phyloP scores from a whole-genome alignment of 2,888 invertebrate genomes.

The Lypha dubia region DNA sequence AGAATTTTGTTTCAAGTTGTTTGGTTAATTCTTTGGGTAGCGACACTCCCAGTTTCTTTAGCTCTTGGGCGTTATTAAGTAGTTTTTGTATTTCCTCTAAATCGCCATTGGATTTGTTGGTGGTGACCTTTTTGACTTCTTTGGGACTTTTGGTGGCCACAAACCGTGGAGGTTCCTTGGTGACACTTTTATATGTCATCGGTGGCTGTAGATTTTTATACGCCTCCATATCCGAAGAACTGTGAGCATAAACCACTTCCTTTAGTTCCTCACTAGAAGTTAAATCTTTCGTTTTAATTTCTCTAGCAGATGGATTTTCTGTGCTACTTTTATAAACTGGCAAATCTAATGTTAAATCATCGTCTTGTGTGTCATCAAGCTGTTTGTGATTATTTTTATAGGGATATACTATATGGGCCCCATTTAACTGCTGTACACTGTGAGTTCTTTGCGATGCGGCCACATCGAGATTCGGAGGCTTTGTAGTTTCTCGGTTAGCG shows the following conservation, averaged over 20 bases:
- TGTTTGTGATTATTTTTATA: slow-evolving; percentile 67
- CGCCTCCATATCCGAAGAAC: slow-evolving; percentile 74
- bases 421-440: slow-evolving; percentile 76
- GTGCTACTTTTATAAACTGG: slow-evolving; percentile 72
- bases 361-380: slow-evolving; percentile 50
- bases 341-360: slow-evolving; percentile 74
- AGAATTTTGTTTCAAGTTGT: slow-evolving; percentile 77
- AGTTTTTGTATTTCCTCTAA: slow-evolving; percentile 84
- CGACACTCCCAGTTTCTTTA: slow-evolving; percentile 79
- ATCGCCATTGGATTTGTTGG: slow-evolving; percentile 82
- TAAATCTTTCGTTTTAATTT: slow-evolving; percentile 28
- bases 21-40: slow-evolving; percentile 78
- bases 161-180: slow-evolving; percentile 69
- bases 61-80: slow-evolving; percentile 83
- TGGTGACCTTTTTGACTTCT: slow-evolving; percentile 15
- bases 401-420: slow-evolving; percentile 78
- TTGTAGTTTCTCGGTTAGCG: slow-evolving; percentile 60
- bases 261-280: slow-evolving; percentile 79
- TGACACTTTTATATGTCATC: slow-evolving; percentile 77
- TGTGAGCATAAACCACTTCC: slow-evolving; percentile 73
- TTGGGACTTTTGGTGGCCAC: slow-evolving; percentile 70
- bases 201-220: slow-evolving; percentile 78
- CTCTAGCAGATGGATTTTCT: slow-evolving; percentile 6
- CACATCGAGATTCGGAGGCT: slow-evolving; percentile 75
- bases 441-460: slow-evolving; percentile 78